Percentiles rank a stretch among this genome's conserved stretches.
These are phyloP conservation scores for Oncorhynchus clarkii DNA, from an alignment of 2,113 vertebrate species.

Conservation along the genomic window DNA sequence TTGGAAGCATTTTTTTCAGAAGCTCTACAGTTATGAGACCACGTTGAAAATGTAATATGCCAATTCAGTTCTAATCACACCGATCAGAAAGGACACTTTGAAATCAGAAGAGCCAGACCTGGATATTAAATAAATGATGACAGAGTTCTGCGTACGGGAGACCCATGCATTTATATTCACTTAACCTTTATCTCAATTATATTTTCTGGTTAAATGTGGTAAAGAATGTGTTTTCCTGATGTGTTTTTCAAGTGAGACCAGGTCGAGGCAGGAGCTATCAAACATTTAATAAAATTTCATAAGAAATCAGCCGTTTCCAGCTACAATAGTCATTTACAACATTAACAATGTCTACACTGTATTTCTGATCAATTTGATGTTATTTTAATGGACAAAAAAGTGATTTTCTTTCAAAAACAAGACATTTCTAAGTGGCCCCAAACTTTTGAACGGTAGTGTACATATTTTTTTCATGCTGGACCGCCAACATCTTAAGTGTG, in stretches of 20 bases:
- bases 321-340: too few relatives aligned
- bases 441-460: too few relatives aligned
- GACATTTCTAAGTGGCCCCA: too few relatives aligned
- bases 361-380: too few relatives aligned
- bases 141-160: not conserved
- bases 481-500: too few relatives aligned
- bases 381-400: too few relatives aligned
- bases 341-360: too few relatives aligned
- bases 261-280: not conserved
- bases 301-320: too few relatives aligned
- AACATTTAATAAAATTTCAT: not conserved
- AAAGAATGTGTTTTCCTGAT: not conserved
- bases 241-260: not conserved
- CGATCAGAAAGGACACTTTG: slow-evolving; percentile 5
- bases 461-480: too few relatives aligned
- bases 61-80: slow-evolving; percentile 16
- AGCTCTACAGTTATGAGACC: slow-evolving; percentile 13
- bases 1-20: slow-evolving; percentile 41
- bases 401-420: too few relatives aligned
- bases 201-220: too few relatives aligned
- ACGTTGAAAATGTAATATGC: slow-evolving; percentile 27
- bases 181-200: too few relatives aligned
- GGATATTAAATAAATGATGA: not conserved
- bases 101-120: not conserved
- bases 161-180: not conserved